Evolutionary conservation across 2,797 vertebrate species (phyloP), one percentile per base, ranked within the genome.

Genomic region (Tamandua tetradactyla): DNA sequence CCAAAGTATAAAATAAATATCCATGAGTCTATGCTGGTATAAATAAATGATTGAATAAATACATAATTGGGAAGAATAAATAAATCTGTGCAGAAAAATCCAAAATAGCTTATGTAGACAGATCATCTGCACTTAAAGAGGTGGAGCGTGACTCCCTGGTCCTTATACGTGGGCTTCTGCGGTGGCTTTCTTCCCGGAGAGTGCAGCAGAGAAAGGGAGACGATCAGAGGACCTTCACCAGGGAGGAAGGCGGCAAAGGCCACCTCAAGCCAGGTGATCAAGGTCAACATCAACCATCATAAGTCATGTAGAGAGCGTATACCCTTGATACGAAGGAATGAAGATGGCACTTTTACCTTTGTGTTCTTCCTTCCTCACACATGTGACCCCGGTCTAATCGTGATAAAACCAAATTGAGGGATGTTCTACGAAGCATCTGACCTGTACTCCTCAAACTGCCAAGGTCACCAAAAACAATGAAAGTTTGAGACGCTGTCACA

Each of bases 291-390:
- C 59, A 8, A 2, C 12, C 22, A 44, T 17, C 82, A 1, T 6
- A 27, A 71, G 35, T 12, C 37, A 5, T 3, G 7, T 3, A 11
- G 61, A 35, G 0, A 15, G 37, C 1, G 3, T 1, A 23, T 2
- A 17, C 12, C 40, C 57, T 32, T 7, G 8, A 42, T 37, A 20
- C 0, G 1, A 14, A 1, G 30, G 37, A 55, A 27, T 25, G 18
- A 44, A 64, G 35, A 57, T 10, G 42, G 23, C 4, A 3, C 37
- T 42, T n/a, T 57, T 1, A 0, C 44, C 44, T 42, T 76, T 30
- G 18, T 18, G 4, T 2, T 75, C 27, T 13, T 64, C n/a, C 64
- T 88, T 30, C 44, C 52, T 49, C 9, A 23, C 64, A 57, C 42
- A 32, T 2, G 12, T 22, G 0, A 25, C 35, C 9, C 47, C 27